Percentiles rank a stretch among this genome's conserved stretches.
Evolutionary conservation across 2,113 vertebrate species (phyloP).

Genomic region (Panurus biarmicus): DNA sequence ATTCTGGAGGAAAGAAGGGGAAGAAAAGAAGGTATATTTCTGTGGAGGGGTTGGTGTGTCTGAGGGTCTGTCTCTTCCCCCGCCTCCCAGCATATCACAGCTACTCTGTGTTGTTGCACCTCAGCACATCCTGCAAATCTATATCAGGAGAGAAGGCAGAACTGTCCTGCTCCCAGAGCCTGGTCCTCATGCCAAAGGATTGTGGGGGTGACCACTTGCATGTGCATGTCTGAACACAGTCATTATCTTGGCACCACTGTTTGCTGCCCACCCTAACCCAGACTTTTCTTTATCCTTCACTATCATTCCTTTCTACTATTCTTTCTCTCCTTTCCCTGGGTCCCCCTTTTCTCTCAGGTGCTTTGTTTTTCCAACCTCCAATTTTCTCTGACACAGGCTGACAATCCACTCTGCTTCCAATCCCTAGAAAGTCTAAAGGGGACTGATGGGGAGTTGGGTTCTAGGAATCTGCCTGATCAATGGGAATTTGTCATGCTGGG

Average conservation of each 20-base stretch:
- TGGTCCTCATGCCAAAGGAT: not conserved
- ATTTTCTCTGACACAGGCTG: not conserved
- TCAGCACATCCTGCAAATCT: not conserved
- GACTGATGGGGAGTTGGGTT: not conserved
- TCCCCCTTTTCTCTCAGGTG: not conserved
- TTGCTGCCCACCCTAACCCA: not conserved
- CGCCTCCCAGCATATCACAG: not conserved
- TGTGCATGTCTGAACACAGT: not conserved
- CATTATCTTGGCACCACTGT: not conserved
- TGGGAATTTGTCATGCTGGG: not conserved
- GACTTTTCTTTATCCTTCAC: not conserved
- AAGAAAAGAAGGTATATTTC: not conserved
- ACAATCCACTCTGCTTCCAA: not conserved
- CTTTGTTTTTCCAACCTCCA: not conserved
- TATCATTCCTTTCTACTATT: not conserved
- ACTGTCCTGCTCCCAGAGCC: not conserved
- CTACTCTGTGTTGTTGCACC: not conserved
- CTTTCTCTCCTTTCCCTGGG: not conserved
- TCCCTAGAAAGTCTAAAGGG: not conserved
- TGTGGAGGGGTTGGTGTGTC: not conserved
- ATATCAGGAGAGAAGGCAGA: not conserved
- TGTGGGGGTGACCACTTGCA: fast-evolving
- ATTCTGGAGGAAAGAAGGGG: constrained; percentile 11
- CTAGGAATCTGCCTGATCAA: not conserved
- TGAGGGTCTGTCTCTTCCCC: not conserved